Percentiles rank a stretch among this genome's conserved stretches.
Conservation (phyloP, 2,113 vertebrate species). For the Dolichotis patagonum region DNA sequence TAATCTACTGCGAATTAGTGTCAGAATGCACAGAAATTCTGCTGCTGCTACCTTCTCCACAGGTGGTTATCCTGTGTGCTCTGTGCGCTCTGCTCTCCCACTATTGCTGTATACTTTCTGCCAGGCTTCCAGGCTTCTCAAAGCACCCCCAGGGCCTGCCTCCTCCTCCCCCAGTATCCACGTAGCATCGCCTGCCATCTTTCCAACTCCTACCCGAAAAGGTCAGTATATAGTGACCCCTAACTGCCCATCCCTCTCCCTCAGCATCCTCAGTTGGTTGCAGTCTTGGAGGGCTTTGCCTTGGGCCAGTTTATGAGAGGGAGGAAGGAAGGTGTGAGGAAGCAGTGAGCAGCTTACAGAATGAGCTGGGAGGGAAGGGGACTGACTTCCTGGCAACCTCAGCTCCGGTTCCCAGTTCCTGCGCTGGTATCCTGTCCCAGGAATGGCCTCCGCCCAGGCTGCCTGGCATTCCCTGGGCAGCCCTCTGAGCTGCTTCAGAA, state of each 20-base stretch:
- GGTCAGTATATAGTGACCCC: not conserved
- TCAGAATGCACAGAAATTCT: not conserved
- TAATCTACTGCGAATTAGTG: not conserved
- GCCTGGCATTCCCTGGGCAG: conserved; percentile 10
- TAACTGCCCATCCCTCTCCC: not conserved
- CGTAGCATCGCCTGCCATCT: not conserved
- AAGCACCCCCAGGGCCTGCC: not conserved
- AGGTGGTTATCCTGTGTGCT: conserved; percentile 6
- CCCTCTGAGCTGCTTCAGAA: not conserved
- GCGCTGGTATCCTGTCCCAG: conserved; percentile 78
- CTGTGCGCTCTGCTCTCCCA: not conserved
- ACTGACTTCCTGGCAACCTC: conserved; percentile 75
- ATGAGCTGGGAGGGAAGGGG: conserved; percentile 73
- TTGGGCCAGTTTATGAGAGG: conserved; percentile 27
- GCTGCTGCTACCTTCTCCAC: conserved; percentile 6
- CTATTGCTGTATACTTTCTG: not conserved
- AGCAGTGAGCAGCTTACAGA: conserved; percentile 48
- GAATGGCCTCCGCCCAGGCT: conserved; percentile 74
- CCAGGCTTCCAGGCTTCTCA: not conserved
- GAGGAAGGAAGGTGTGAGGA: conserved; percentile 75
- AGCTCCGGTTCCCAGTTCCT: conserved; percentile 75
- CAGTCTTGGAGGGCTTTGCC: conserved; percentile 5
- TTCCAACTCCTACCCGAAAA: not conserved
- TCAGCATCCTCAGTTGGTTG: not conserved
- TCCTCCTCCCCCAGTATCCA: not conserved